Evolutionary conservation across 2,888 invertebrate species (phyloP), one percentile per base, ranked within the genome.

Genomic region (Agrochola lychnidis): DNA sequence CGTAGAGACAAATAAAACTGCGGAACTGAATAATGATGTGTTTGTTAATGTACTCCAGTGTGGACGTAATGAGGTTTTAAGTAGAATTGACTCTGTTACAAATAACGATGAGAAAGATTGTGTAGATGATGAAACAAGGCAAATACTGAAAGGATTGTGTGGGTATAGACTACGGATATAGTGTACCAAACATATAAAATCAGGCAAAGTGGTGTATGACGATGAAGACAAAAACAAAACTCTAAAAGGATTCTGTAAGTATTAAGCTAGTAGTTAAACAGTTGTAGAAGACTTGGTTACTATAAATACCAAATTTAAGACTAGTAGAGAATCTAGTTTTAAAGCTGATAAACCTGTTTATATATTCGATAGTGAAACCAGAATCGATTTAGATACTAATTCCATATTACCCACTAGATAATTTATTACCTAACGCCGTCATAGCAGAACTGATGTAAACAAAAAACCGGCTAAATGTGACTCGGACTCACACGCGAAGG

Each of bases 11-110:
- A 85, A 85, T 83, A 83, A 82, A 82, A 78, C 71, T 79, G 71
- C 57, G 16, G 71, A 72, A 72, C 71, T 83, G 75, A 80, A 84
- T 86, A 86, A 79, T 83, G 74, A 83, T 78, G 82, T 82, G 70
- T 68, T 75, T 73, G 64, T 83, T 71, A 86, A 83, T 71, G 70
- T 63, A 48, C 64, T 76, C 12, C 59, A 71, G 2, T 62, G 53
- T 16, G 40, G 73, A 81, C n/a, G 6, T 53, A 64, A 64, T 61
- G 61, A 72, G 59, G 59, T 59, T 62, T 72, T 42, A 51, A 70
- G 42, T 42, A 19, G 40, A 61, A 67, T 14, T 53, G 45, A 81
- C 71, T 61, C 36, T 80, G 14, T 56, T 63, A 10, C 10, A 42
- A 61, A 71, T 74, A 56, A 51, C 16, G 9, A 48, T 48, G 40